Evolutionary conservation across 2,113 vertebrate genomes (phyloP).

Genomic region (Oryzias javanicus): DNA sequence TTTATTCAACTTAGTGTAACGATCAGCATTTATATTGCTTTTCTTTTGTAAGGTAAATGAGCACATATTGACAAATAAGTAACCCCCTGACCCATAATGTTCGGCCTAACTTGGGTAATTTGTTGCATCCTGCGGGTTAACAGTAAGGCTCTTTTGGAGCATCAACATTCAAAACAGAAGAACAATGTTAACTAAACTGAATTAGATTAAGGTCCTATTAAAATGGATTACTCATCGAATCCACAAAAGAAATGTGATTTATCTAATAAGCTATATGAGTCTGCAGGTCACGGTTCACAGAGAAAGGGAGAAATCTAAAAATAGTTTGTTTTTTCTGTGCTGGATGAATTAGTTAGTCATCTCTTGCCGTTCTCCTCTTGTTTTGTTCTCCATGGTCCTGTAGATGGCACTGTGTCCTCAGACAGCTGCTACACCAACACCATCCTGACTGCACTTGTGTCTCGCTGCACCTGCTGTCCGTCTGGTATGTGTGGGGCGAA

Average conservation of each 20-base stretch:
- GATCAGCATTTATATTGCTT: too few species aligned
- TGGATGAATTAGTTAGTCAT: conserved; percentile 8
- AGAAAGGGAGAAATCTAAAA: conserved; percentile 21
- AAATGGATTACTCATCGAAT: conserved; percentile 21
- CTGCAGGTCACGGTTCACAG: conserved; percentile 11
- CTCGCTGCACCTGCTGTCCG: conserved; percentile 83
- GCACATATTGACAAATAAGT: too few species aligned
- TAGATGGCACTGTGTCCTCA: conserved; percentile 87
- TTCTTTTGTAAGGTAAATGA: too few species aligned
- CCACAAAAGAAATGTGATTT: conserved; percentile 24
- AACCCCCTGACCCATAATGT: too few species aligned
- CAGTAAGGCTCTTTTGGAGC: conserved; percentile 29
- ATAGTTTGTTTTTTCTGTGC: conserved; percentile 13
- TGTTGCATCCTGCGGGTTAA: too few species aligned
- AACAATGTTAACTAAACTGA: conserved; percentile 38
- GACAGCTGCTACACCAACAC: conserved; percentile 83
- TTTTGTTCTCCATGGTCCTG: conserved; percentile 56
- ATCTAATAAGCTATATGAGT: conserved; percentile 10
- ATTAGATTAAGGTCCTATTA: conserved; percentile 10
- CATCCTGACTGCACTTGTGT: conserved; percentile 85
- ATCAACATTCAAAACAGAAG: conserved; percentile 90
- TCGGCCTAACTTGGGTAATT: too few species aligned
- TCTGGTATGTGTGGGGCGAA: conserved; percentile 79
- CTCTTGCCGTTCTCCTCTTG: conserved; percentile 14
- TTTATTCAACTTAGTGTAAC: too few species aligned